Percentiles rank a stretch among this genome's conserved stretches.
Evolutionary conservation across 2,113 vertebrate species (phyloP).

Genomic region (Prunella fulvescens): DNA sequence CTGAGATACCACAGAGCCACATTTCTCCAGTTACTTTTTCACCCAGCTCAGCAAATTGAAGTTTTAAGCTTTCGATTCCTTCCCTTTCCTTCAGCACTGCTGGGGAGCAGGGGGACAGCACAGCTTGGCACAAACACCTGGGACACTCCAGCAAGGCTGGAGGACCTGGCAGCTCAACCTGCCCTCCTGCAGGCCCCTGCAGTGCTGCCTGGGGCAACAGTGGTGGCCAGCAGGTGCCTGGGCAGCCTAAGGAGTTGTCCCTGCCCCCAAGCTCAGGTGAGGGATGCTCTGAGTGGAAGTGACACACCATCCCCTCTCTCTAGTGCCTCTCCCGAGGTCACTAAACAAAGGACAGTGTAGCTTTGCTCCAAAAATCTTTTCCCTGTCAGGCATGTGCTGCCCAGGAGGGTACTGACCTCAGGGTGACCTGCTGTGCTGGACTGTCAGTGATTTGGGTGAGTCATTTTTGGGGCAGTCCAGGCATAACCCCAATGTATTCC

Average conservation of each 20-base stretch:
- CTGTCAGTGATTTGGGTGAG: background rate
- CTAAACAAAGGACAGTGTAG: background rate
- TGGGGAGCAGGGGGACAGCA: background rate
- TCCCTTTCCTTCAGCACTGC: background rate
- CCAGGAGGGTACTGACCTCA: background rate
- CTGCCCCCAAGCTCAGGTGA: background rate
- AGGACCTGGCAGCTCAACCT: background rate
- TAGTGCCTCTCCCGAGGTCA: accelerated
- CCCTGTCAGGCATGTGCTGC: accelerated
- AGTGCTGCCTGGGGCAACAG: background rate
- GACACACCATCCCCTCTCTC: background rate
- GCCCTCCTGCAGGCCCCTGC: background rate
- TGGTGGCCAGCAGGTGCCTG: background rate
- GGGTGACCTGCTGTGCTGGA: background rate
- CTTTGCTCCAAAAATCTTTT: background rate
- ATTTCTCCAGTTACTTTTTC: background rate
- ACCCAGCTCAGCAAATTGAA: background rate
- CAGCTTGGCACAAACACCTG: background rate
- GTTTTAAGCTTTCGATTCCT: background rate
- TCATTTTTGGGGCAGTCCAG: background rate
- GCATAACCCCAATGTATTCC: accelerated
- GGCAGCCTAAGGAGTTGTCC: background rate
- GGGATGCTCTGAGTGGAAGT: background rate
- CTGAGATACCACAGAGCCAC: background rate
- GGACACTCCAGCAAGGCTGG: background rate